These are phyloP conservation scores for Montipora capitata DNA, from an alignment of 92 coral and sea anemone genomes.

Conservation along the genomic window DNA sequence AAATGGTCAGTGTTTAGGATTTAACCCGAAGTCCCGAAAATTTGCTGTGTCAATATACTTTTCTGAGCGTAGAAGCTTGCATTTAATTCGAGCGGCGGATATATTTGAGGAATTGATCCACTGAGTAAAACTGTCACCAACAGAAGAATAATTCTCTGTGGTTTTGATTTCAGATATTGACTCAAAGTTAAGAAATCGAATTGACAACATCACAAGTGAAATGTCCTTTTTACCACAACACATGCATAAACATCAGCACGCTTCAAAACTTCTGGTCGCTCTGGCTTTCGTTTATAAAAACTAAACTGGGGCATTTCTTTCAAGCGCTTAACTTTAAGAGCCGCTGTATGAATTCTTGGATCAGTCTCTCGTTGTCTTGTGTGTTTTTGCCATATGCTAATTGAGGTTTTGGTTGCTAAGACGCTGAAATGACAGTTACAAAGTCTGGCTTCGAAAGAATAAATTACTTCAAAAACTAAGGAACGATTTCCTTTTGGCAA, in stretches of 20 bases:
- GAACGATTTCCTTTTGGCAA: background rate
- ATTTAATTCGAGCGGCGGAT: no score
- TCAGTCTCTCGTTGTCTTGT: background rate
- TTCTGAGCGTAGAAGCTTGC: no score
- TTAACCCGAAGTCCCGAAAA: background rate
- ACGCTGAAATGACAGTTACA: background rate
- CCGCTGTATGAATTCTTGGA: background rate
- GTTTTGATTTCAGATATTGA: background rate
- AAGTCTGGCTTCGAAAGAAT: background rate
- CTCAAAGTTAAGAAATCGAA: background rate
- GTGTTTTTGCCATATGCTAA: background rate
- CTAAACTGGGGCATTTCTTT: no score
- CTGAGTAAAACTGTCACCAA: background rate
- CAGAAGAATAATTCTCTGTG: background rate
- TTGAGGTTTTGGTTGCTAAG: conserved; percentile 7
- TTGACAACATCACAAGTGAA: background rate
- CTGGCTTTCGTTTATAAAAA: background rate
- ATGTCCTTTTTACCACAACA: background rate
- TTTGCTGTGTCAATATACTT: background rate
- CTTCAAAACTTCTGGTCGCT: no score
- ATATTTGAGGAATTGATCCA: no score
- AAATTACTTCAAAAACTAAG: background rate
- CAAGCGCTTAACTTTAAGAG: background rate
- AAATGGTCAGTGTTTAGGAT: background rate
- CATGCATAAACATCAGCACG: no score